phyloP scores from a whole-genome alignment of 2,797 vertebrate genomes.

The Enteromius paludinosus region DNA sequence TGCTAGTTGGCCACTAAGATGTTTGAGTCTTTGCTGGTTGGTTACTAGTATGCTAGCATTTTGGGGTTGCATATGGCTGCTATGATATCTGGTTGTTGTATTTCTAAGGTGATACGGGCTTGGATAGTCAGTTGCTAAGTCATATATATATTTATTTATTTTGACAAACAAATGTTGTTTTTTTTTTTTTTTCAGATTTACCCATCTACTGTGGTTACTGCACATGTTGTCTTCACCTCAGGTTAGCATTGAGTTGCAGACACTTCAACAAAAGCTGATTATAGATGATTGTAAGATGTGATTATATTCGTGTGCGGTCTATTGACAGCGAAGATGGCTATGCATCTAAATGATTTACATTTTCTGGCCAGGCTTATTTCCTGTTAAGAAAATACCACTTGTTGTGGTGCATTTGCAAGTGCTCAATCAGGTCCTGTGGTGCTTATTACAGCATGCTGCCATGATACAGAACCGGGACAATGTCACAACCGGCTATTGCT shows the following conservation, averaged over 20 bases:
- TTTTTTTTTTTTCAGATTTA: neutral
- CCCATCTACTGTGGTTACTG: neutral
- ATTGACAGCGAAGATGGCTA: slow-evolving; percentile 39
- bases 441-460: neutral
- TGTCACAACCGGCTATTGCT: slow-evolving; percentile 26
- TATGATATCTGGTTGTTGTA: neutral
- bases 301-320: slow-evolving; percentile 48
- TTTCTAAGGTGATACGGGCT: neutral
- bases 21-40: neutral
- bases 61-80: neutral
- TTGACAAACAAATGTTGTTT: neutral
- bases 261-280: slow-evolving; percentile 27
- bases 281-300: slow-evolving; percentile 48
- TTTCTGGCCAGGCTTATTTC: slow-evolving; percentile 33
- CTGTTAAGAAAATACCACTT: slow-evolving; percentile 35
- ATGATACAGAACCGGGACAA: slow-evolving; percentile 11
- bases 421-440: slow-evolving; percentile 16
- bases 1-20: no score
- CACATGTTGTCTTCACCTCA: slow-evolving; percentile 47
- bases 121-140: no score
- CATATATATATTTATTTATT: neutral
- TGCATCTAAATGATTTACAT: slow-evolving; percentile 43
- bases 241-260: slow-evolving; percentile 23
- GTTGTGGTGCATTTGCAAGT: neutral
- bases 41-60: neutral